phyloP scores from a whole-genome alignment of 1,140 invertebrate genomes.

The Rhizoglyphus robini region DNA sequence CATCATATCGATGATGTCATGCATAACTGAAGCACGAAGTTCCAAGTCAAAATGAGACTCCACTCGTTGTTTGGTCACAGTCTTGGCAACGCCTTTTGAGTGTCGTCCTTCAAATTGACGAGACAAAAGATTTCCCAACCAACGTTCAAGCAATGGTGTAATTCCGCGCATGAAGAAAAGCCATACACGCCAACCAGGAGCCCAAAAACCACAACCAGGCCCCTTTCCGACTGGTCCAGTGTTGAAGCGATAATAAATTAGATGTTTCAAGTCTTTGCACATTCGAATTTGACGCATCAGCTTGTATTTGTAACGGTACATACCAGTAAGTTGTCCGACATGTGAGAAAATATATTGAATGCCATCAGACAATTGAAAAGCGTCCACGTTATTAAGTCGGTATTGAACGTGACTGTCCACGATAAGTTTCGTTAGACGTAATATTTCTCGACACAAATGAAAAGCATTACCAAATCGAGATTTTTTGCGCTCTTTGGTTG shows the following conservation, averaged over 20 bases:
- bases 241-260: conserved; percentile 99
- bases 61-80: conserved; percentile 97
- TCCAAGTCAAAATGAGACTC: conserved; percentile 99
- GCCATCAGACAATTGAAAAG: conserved; percentile 94
- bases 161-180: conserved; percentile 98
- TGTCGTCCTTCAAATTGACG: conserved; percentile 97
- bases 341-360: conserved; percentile 99
- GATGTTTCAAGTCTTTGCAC: conserved; percentile 99
- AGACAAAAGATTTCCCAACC: conserved; percentile 94
- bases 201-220: conserved; percentile 98
- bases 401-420: conserved; percentile 99
- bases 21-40: conserved; percentile 94
- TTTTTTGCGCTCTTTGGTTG: conserved; percentile 98
- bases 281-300: conserved; percentile 98
- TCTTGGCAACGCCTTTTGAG: conserved; percentile 97
- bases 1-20: conserved; percentile 99
- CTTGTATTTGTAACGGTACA: conserved; percentile 99
- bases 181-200: conserved; percentile 98
- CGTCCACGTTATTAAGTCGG: conserved; percentile 96
- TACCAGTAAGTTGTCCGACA: conserved; percentile 96
- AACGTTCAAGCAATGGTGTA: conserved; percentile 89
- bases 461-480: conserved; percentile 99
- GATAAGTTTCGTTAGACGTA: conserved; percentile 90
- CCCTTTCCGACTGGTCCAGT: conserved; percentile 97
- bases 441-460: conserved; percentile 95